Conservation (phyloP, 2,888 invertebrate species). For the Strigamia crassipes region DNA sequence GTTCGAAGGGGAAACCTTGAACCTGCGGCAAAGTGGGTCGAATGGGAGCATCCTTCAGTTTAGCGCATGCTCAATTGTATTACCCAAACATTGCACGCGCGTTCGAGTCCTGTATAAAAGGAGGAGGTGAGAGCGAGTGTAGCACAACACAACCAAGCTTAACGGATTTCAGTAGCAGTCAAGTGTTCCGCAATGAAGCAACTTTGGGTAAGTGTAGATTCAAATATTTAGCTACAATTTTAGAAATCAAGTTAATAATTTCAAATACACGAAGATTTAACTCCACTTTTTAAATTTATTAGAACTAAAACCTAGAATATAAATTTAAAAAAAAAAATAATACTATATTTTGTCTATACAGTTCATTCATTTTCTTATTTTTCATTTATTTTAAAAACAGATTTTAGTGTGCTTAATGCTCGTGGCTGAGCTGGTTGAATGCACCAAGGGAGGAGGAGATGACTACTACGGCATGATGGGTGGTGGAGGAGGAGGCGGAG, state of each 20-base stretch:
- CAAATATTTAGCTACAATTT: too few species aligned
- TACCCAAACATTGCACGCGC: background rate
- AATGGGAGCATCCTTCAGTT: conserved; percentile 25
- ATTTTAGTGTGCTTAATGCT: background rate
- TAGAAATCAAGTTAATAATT: too few species aligned
- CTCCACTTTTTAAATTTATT: background rate
- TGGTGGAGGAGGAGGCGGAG: background rate
- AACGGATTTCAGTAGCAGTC: conserved; percentile 30
- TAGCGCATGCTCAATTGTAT: conserved; percentile 20
- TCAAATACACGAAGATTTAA: too few species aligned
- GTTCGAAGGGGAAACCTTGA: conserved; percentile 42
- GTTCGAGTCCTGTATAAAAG: background rate
- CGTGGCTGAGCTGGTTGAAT: background rate
- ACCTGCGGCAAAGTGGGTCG: conserved; percentile 24
- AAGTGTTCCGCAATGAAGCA: background rate
- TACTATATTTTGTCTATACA: background rate
- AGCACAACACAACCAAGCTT: conserved; percentile 1
- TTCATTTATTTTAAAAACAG: background rate
- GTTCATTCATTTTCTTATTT: background rate
- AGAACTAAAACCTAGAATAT: too few species aligned
- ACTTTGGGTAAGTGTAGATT: conserved; percentile 14
- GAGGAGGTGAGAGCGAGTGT: conserved; percentile 3
- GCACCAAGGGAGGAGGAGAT: background rate
- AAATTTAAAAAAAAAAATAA: background rate
- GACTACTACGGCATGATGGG: background rate